Conservation (phyloP, 2,888 invertebrate species). For the Cataglyphis cursor region DNA sequence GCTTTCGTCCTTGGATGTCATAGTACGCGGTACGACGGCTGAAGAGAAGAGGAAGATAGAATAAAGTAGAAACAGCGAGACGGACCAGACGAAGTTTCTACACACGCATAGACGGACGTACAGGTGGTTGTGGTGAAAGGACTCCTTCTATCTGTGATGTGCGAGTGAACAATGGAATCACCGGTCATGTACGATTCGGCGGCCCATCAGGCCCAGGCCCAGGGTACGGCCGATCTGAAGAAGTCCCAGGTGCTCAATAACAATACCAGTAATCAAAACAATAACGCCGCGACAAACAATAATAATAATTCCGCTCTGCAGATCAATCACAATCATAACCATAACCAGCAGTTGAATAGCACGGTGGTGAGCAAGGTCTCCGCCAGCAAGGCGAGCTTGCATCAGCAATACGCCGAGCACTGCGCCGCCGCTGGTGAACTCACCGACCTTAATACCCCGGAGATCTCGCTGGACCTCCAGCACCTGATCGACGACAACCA, state of each 20-base stretch:
- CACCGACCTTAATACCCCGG: conserved; percentile 96
- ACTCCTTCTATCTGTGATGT: conserved; percentile 78
- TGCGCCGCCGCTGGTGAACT: conserved; percentile 90
- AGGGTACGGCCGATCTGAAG: conserved; percentile 88
- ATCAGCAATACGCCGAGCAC: conserved; percentile 92
- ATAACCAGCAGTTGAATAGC: conserved; percentile 88
- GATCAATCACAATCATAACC: conserved; percentile 87
- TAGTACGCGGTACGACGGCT: conserved; percentile 36
- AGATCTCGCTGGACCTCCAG: conserved; percentile 96
- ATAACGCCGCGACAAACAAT: conserved; percentile 84
- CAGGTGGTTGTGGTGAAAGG: conserved; percentile 64
- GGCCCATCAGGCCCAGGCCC: conserved; percentile 86
- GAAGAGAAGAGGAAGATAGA: conserved; percentile 31
- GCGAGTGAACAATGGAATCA: conserved; percentile 90
- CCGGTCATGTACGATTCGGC: conserved; percentile 95
- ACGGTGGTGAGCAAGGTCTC: conserved; percentile 85
- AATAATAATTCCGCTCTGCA: conserved; percentile 87
- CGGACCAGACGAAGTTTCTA: background rate
- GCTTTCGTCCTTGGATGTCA: conserved; percentile 22
- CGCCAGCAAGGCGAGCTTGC: conserved; percentile 89
- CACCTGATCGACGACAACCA: conserved; percentile 96
- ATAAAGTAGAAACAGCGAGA: background rate
- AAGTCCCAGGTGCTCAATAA: conserved; percentile 88
- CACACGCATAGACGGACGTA: conserved; percentile 16
- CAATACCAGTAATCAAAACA: conserved; percentile 85